A percentile compares a stretch with the other conserved stretches of the same genome.
Evolutionary conservation across 2,888 invertebrate genomes (phyloP).

Genomic region (Xiphydria camelus): DNA sequence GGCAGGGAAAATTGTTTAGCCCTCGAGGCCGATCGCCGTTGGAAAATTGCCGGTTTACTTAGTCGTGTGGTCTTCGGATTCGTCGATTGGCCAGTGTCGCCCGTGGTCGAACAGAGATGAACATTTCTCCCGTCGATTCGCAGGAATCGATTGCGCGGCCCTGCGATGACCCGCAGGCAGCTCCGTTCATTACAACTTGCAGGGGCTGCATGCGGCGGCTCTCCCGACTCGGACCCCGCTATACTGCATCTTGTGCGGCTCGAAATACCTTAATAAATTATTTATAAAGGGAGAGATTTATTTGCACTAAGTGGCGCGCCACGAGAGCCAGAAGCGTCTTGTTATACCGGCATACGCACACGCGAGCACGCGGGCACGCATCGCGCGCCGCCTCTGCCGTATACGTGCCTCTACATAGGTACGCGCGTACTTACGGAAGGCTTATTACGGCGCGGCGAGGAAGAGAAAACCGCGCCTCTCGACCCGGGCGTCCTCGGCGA

Average conservation of each 20-base stretch:
- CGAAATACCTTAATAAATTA: conserved; percentile 26
- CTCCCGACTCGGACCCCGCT: not conserved
- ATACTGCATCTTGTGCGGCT: conserved; percentile 23
- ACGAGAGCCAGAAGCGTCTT: conserved; percentile 11
- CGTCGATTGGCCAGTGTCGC: too few relatives aligned
- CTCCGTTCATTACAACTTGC: conserved; percentile 7
- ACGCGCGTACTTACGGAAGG: too few relatives aligned
- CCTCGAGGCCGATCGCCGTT: too few relatives aligned
- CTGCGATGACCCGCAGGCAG: conserved; percentile 8
- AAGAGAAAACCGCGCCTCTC: too few relatives aligned
- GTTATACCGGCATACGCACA: conserved; percentile 9
- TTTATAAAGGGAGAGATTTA: conserved; percentile 29
- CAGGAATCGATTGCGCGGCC: not conserved
- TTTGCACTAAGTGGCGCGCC: conserved; percentile 29
- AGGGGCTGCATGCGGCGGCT: not conserved
- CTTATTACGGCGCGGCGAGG: too few relatives aligned
- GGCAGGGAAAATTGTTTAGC: too few relatives aligned
- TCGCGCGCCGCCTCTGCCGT: too few relatives aligned
- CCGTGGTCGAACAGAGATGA: too few relatives aligned
- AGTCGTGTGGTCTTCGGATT: too few relatives aligned
- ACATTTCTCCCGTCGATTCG: not conserved
- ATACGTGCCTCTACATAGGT: too few relatives aligned
- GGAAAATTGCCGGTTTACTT: too few relatives aligned
- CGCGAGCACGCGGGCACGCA: not conserved
- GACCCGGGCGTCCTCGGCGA: too few relatives aligned